phyloP scores from a whole-genome alignment of 1,140 invertebrate genomes.

The Pogonomyrmex barbatus region DNA sequence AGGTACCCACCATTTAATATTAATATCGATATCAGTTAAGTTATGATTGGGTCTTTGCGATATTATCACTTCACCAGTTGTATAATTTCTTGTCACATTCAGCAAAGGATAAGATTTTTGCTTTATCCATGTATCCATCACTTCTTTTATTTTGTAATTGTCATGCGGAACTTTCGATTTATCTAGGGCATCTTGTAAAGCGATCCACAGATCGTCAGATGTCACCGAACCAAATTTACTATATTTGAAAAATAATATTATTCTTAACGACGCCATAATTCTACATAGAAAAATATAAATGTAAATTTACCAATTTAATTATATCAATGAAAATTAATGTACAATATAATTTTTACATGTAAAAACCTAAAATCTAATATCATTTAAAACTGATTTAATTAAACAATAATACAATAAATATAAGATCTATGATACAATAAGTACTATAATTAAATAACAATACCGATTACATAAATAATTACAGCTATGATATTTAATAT shows the following conservation, averaged over 20 bases:
- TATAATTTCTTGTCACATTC: constrained; percentile 86
- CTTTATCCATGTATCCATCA: constrained; percentile 90
- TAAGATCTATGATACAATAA: not conserved
- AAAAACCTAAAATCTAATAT: too few relatives aligned
- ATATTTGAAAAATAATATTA: too few relatives aligned
- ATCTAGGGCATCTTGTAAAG: not conserved
- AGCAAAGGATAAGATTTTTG: constrained; percentile 90
- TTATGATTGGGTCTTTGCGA: not conserved
- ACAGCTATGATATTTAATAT: not conserved
- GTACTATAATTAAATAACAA: too few relatives aligned
- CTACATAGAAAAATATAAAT: too few relatives aligned
- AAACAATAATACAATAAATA: not conserved
- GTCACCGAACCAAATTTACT: not conserved
- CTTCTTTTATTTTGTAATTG: constrained; percentile 28
- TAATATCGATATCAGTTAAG: too few relatives aligned
- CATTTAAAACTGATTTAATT: too few relatives aligned
- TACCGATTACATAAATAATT: too few relatives aligned
- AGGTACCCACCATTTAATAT: not conserved
- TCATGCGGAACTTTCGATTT: not conserved
- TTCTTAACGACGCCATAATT: too few relatives aligned
- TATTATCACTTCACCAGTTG: constrained; percentile 54
- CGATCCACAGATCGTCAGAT: not conserved
- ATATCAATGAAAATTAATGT: too few relatives aligned
- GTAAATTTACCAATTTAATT: too few relatives aligned
- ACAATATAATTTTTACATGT: too few relatives aligned